Evolutionary conservation across 2,888 invertebrate genomes (phyloP).

Genomic region (Amiota mariae): DNA sequence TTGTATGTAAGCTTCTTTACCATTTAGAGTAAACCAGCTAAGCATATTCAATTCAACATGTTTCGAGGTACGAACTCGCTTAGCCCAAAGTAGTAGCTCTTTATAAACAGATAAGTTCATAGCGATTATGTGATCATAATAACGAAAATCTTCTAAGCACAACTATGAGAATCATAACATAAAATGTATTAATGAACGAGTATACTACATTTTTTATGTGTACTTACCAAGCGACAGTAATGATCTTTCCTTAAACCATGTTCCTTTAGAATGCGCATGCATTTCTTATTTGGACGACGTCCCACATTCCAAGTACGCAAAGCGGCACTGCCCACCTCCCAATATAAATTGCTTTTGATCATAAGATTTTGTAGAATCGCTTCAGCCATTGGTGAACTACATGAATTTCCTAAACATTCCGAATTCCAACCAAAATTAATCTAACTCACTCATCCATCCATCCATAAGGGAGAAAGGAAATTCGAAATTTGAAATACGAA

Average conservation of each 20-base stretch:
- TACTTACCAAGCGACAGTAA: conserved; percentile 76
- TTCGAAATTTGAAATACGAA: no score
- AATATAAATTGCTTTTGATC: conserved; percentile 74
- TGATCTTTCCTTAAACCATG: conserved; percentile 79
- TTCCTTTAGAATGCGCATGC: conserved; percentile 76
- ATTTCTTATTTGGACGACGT: conserved; percentile 81
- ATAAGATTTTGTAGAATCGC: conserved; percentile 81
- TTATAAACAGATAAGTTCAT: conserved; percentile 82
- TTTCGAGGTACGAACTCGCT: conserved; percentile 23
- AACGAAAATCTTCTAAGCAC: conserved; percentile 80
- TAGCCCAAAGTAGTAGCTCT: conserved; percentile 52
- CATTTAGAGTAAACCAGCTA: conserved; percentile 38
- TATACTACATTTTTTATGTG: no score
- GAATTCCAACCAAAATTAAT: neutral
- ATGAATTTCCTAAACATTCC: conserved; percentile 85
- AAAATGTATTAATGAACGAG: no score
- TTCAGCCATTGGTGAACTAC: conserved; percentile 95
- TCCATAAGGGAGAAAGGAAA: neutral
- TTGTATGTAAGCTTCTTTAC: conserved; percentile 27
- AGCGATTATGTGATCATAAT: conserved; percentile 91
- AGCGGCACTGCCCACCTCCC: conserved; percentile 92
- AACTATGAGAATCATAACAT: conserved; percentile 75
- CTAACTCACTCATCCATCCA: neutral
- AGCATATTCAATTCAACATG: conserved; percentile 38
- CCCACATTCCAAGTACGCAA: conserved; percentile 90